These are phyloP conservation scores for Rhagophthalmus giganteus DNA, from an alignment of 2,888 invertebrate species.

Conservation along the genomic window DNA sequence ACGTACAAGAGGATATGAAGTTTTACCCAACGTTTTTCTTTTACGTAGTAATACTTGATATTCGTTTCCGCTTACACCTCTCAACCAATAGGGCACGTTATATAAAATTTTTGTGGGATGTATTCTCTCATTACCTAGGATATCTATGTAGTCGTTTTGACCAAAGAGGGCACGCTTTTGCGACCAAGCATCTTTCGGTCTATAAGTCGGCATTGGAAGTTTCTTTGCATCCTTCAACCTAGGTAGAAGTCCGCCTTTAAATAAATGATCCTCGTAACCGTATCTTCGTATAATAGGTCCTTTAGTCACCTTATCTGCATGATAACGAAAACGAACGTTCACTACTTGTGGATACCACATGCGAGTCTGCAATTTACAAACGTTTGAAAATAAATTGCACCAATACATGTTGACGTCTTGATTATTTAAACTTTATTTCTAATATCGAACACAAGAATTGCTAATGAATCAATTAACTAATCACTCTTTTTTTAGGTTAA, in stretches of 20 bases:
- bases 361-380: constrained; percentile 2
- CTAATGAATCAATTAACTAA: no score
- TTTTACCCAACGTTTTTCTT: constrained; percentile 65
- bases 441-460: no score
- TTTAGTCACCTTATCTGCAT: constrained; percentile 62
- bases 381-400: not conserved
- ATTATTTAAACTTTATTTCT: not conserved
- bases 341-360: constrained; percentile 12
- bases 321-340: constrained; percentile 61
- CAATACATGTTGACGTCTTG: constrained; percentile 5
- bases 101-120: constrained; percentile 86
- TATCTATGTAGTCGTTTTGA: constrained; percentile 97
- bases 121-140: constrained; percentile 79
- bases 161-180: constrained; percentile 83
- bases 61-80: constrained; percentile 86
- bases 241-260: constrained; percentile 71
- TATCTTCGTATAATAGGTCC: constrained; percentile 68
- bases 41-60: constrained; percentile 77
- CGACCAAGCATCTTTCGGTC: constrained; percentile 75
- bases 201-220: constrained; percentile 70
- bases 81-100: constrained; percentile 85
- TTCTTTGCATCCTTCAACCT: constrained; percentile 59
- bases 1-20: constrained; percentile 62
- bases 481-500: no score
- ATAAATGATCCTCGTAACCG: constrained; percentile 70